These are phyloP conservation scores for Epizoanthus ramosus DNA, from an alignment of 92 coral and sea anemone genomes.

Conservation along the genomic window DNA sequence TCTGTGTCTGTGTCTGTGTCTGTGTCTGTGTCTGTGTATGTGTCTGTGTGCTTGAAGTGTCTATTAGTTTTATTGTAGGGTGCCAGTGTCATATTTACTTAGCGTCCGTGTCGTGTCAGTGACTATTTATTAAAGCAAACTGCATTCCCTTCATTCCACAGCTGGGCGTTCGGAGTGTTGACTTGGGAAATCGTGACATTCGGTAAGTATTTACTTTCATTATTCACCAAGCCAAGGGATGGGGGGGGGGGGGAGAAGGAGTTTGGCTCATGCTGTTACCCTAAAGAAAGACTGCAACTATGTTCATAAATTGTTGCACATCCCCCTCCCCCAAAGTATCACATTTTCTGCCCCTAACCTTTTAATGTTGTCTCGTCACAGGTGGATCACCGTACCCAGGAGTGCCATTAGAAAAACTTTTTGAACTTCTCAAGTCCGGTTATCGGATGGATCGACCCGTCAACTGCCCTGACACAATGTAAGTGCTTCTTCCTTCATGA, in stretches of 20 bases:
- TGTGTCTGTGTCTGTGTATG: too few relatives aligned
- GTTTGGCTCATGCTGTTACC: too few relatives aligned
- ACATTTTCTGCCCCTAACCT: background rate
- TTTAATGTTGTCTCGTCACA: constrained; percentile 9
- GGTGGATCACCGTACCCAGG: constrained; percentile 99
- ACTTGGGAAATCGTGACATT: constrained; percentile 96
- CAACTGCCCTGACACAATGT: constrained; percentile 90
- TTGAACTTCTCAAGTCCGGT: constrained; percentile 94
- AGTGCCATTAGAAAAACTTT: constrained; percentile 86
- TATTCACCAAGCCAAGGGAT: background rate
- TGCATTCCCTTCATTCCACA: constrained; percentile 17
- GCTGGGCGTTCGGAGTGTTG: constrained; percentile 98
- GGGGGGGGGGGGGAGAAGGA: too few relatives aligned
- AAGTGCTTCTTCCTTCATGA: constrained; percentile 29
- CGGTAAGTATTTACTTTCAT: constrained; percentile 66
- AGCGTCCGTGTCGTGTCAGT: too few relatives aligned
- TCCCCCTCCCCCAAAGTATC: too few relatives aligned
- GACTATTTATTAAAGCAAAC: too few relatives aligned
- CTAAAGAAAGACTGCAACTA: too few relatives aligned
- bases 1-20: too few relatives aligned
- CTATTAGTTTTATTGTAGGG: too few relatives aligned
- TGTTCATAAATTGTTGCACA: too few relatives aligned
- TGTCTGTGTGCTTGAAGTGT: too few relatives aligned
- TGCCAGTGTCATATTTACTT: too few relatives aligned
- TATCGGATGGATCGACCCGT: constrained; percentile 96